Evolutionary conservation across 2,113 vertebrate species (phyloP), one percentile per base, ranked within the genome.

Genomic region (Ginglymostoma cirratum): DNA sequence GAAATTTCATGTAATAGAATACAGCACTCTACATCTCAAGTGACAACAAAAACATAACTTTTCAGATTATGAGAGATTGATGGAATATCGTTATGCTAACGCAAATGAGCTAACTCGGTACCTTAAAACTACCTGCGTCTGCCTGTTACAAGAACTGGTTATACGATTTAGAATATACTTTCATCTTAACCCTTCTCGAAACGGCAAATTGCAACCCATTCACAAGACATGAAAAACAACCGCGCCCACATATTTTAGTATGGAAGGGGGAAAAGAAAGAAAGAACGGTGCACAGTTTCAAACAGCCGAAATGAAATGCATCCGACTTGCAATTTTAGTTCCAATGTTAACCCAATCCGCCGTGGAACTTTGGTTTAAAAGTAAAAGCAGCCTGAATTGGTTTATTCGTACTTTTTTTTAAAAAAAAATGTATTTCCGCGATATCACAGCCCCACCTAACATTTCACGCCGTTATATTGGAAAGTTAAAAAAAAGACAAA

Each of bases 201-300:
- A 93, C n/a, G 34, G 15, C 61, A 21, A 93, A 93, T 66, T 66
- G 15, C 34, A 7, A 38, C n/a, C 55, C 34, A 66, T 42, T 93
- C 65, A 21, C 89, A 42, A 10, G 3, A 55, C 45, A 48, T 52
- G 85, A 38, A 93, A 83, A 93, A 67, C 19, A 93, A 93, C 89
- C 89, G 89, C 89, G 61, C 89, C 89, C 89, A n/a, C n/a, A 65
- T 19, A 67, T 66, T 93, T 93, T 66, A 93, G 34, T n/a, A 21
- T 5, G 14, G 87, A 45, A 89, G 42, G 48, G 2, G 27, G 5
- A 30, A 30, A 30, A 30, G 89, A 30, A 23, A 23, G 30, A 34
- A 48, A 7, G 55, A 87, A 89, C 86, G 48, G 86, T 90, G 87
- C 87, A 30, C 23, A 65, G 61, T n/a, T 90, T 90, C 52, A 65